phyloP scores from a whole-genome alignment of 2,888 invertebrate genomes.

The Ophion slaviceki region DNA sequence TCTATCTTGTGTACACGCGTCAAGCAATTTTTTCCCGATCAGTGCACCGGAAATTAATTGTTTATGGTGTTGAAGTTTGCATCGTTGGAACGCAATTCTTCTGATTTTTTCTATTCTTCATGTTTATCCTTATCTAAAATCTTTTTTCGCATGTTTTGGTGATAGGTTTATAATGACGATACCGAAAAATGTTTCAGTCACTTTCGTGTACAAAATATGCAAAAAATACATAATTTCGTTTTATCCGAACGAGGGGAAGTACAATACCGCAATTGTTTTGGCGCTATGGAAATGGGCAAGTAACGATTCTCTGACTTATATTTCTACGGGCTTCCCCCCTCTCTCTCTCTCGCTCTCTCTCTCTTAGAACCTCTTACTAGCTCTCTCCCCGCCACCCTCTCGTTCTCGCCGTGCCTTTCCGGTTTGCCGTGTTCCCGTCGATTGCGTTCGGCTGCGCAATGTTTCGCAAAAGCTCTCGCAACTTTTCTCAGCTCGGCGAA shows the following conservation, averaged over 20 bases:
- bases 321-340: constrained; percentile 24
- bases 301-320: constrained; percentile 31
- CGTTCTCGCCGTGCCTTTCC: constrained; percentile 11
- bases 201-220: no score
- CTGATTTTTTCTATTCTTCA: no score
- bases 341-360: neutral
- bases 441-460: constrained; percentile 20
- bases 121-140: no score
- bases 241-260: no score
- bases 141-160: no score
- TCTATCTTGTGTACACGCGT: neutral
- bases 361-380: neutral
- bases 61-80: no score
- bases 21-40: constrained; percentile 43
- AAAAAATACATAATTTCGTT: no score
- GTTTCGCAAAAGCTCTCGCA: constrained; percentile 51
- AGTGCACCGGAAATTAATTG: constrained; percentile 51
- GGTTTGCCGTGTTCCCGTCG: constrained; percentile 32
- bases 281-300: constrained; percentile 20
- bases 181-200: no score
- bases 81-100: no score
- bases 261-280: constrained; percentile 31
- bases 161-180: no score
- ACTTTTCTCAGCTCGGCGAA: constrained; percentile 64
- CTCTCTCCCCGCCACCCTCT: neutral